phyloP scores from a whole-genome alignment of 2,113 vertebrate genomes.

The Rhegmatorhina hoffmannsi region DNA sequence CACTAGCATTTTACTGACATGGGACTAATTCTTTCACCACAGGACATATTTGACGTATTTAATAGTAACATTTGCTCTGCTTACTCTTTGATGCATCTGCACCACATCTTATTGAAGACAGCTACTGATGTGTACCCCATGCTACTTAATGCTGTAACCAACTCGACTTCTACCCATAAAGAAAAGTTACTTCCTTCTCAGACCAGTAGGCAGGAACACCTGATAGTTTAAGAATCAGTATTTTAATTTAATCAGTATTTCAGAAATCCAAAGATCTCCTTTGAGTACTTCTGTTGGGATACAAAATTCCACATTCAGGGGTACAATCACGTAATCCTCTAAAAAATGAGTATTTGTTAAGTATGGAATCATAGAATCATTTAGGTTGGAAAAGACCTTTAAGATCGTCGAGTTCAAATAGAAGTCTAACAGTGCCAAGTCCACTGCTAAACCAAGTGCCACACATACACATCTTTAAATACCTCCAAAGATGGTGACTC shows the following conservation, averaged over 20 bases:
- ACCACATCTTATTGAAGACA: background rate
- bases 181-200: background rate
- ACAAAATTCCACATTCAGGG: background rate
- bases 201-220: background rate
- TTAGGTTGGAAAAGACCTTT: background rate
- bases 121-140: background rate
- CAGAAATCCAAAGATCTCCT: background rate
- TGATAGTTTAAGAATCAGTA: background rate
- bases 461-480: background rate
- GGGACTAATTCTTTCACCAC: background rate
- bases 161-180: background rate
- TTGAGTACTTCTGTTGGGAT: background rate
- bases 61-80: background rate
- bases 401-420: rapidly evolving
- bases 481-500: rapidly evolving
- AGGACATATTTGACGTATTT: background rate
- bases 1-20: background rate
- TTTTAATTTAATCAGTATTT: background rate
- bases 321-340: background rate
- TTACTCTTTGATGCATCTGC: background rate
- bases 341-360: background rate
- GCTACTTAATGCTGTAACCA: background rate
- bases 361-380: background rate
- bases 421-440: background rate
- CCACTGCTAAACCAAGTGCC: background rate